Percentiles rank a stretch among this genome's conserved stretches.
Conservation (phyloP, 2,888 invertebrate genomes). For the Nebria brevicollis region DNA sequence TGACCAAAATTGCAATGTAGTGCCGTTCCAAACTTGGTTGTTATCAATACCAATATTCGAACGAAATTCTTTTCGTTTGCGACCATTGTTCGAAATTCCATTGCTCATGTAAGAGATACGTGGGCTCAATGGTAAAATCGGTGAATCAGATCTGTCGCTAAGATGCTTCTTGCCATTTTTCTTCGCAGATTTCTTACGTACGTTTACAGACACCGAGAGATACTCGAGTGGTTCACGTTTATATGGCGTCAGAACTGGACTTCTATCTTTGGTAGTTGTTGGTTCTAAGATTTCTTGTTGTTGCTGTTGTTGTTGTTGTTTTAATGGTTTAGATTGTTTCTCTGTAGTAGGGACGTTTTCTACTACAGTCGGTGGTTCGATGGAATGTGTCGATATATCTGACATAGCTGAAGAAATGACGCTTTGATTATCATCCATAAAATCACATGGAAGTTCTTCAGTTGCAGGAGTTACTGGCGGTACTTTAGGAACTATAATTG, state of each 20-base stretch:
- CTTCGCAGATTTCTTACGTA: constrained; percentile 75
- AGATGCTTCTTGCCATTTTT: constrained; percentile 71
- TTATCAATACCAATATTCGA: constrained; percentile 51
- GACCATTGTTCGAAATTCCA: constrained; percentile 61
- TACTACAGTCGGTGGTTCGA: constrained; percentile 71
- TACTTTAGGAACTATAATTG: constrained; percentile 65
- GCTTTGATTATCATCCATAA: constrained; percentile 79
- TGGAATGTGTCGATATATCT: constrained; percentile 75
- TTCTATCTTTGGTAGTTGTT: constrained; percentile 35
- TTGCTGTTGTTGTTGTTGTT: background rate
- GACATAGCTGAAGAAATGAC: constrained; percentile 80
- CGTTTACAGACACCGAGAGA: constrained; percentile 72
- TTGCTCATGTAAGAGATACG: constrained; percentile 71
- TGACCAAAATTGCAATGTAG: constrained; percentile 74
- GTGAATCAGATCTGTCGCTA: constrained; percentile 74
- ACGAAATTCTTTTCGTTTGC: constrained; percentile 67
- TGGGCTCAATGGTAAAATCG: constrained; percentile 75
- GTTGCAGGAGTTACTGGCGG: constrained; percentile 76
- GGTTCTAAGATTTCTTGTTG: constrained; percentile 39
- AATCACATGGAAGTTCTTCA: constrained; percentile 72
- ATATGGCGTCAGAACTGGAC: constrained; percentile 69
- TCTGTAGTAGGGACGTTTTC: constrained; percentile 62
- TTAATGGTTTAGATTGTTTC: constrained; percentile 50
- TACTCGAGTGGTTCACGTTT: constrained; percentile 81
- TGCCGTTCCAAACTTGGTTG: constrained; percentile 74